Base-by-base conservation (phyloP, 2,113 vertebrate genomes). In the Hippocampus mohnikei region DNA sequence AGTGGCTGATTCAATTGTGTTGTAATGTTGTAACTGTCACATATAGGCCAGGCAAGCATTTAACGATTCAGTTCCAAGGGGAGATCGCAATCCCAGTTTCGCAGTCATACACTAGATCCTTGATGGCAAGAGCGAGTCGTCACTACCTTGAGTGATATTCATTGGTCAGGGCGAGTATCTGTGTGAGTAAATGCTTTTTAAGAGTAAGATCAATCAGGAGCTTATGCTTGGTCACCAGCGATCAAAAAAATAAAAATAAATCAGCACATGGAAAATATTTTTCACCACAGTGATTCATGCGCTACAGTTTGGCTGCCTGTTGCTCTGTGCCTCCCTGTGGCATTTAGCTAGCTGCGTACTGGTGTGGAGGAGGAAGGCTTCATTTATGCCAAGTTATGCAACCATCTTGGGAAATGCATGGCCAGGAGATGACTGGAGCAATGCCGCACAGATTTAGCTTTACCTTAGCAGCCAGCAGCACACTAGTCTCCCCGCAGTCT, bases 351-450 rank as follows among this genome's bases (percentile, higher is more conserved):
- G 65, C 71, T 67, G 80, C 78, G 79, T 74, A 79, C 74, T 84
- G 73, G 76, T 87, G 88, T 87, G 86, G 88, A 91, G 91, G 88
- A 88, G 89, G 90, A 79, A 88, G 72, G 75, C 79, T 84, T 89
- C 74, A 84, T 88, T 85, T 84, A 89, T 87, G 82, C 82, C 71
- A 87, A 85, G 88, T 91, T 91, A 91, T 80, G 88, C 86, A 92
- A 92, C 82, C 80, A 83, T 86, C 84, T 86, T 85, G 86, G 85
- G 82, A 88, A 84, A 79, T 79, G 86, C 81, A 65, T 83, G 86
- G 85, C 82, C 79, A 79, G 75, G 83, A 74, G 0, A 74, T 72
- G 83, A 83, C 80, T 78, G 73, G 76, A 84, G 77, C 79, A 76
- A 56, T 70, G 78, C 69, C n/a, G 81, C 79, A 68, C 69, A 75